Evolutionary conservation across 2,888 invertebrate genomes (phyloP).

Genomic region (Orchestes rusci): DNA sequence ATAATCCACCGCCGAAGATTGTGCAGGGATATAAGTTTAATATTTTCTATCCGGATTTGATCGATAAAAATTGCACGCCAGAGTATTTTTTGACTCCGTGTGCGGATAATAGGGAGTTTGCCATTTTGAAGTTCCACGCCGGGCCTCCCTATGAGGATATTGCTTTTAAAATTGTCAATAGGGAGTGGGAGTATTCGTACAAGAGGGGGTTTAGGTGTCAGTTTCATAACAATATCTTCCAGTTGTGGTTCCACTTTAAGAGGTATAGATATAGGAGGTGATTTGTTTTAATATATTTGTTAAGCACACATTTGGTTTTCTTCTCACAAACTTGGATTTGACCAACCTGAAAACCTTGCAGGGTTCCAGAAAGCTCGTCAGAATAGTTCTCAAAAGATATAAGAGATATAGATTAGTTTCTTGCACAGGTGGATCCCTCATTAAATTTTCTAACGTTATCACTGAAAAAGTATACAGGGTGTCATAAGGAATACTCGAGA

Average conservation of each 20-base stretch:
- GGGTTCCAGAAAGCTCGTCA: too few species aligned
- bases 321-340: too few species aligned
- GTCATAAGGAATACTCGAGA: too few species aligned
- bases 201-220: constrained; percentile 97
- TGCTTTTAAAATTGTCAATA: constrained; percentile 96
- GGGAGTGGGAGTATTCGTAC: constrained; percentile 99
- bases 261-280: constrained; percentile 88
- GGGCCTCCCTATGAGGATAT: constrained; percentile 99
- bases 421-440: too few species aligned
- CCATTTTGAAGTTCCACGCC: constrained; percentile 89
- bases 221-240: constrained; percentile 99
- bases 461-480: too few species aligned
- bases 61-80: constrained; percentile 87
- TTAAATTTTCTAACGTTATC: too few species aligned
- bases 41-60: constrained; percentile 98
- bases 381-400: too few species aligned
- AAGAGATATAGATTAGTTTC: too few species aligned
- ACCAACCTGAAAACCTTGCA: too few species aligned
- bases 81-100: constrained; percentile 89
- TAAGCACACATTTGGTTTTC: too few species aligned
- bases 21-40: constrained; percentile 99
- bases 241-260: constrained; percentile 99
- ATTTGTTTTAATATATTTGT: constrained; percentile 2
- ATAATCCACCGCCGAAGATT: constrained; percentile 99
- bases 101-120: constrained; percentile 90